Conservation (phyloP, 2,113 vertebrate species). For the Rhabdomys dilectus region DNA sequence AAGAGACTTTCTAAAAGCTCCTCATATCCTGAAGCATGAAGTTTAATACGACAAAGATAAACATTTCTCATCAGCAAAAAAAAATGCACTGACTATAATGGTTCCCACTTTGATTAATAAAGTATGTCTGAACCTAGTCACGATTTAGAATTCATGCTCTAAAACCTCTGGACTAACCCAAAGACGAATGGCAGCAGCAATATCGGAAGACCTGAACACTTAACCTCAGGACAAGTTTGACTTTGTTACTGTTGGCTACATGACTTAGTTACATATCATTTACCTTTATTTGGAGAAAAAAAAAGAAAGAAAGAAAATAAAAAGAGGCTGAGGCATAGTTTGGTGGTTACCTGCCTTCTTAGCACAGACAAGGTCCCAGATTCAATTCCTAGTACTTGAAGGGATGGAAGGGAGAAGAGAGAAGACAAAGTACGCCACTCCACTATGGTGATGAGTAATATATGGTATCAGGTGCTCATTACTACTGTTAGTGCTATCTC, state of each 20-base stretch:
- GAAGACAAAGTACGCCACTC: not conserved
- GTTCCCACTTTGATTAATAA: not conserved
- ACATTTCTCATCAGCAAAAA: not conserved
- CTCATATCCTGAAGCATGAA: not conserved
- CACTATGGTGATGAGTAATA: not conserved
- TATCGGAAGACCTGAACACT: not conserved
- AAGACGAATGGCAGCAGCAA: not conserved
- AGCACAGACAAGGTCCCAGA: not conserved
- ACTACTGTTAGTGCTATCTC: slow-evolving; percentile 12
- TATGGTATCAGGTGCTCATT: not conserved
- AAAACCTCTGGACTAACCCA: not conserved
- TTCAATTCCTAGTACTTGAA: not conserved
- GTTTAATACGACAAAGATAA: not conserved
- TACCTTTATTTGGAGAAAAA: slow-evolving; percentile 11
- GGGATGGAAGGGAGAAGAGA: not conserved
- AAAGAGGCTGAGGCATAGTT: not conserved
- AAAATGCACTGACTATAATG: not conserved
- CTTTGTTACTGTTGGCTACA: slow-evolving; percentile 26
- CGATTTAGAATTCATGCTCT: not conserved
- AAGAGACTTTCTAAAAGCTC: not conserved
- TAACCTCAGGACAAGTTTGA: slow-evolving; percentile 2
- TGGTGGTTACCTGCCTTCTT: not conserved
- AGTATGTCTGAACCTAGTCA: not conserved
- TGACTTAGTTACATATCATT: slow-evolving; percentile 54
- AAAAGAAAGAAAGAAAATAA: not conserved